Evolutionary conservation across 2,888 invertebrate species (phyloP), one percentile per base, ranked within the genome.

Genomic region (Megalurothrips usitatus): DNA sequence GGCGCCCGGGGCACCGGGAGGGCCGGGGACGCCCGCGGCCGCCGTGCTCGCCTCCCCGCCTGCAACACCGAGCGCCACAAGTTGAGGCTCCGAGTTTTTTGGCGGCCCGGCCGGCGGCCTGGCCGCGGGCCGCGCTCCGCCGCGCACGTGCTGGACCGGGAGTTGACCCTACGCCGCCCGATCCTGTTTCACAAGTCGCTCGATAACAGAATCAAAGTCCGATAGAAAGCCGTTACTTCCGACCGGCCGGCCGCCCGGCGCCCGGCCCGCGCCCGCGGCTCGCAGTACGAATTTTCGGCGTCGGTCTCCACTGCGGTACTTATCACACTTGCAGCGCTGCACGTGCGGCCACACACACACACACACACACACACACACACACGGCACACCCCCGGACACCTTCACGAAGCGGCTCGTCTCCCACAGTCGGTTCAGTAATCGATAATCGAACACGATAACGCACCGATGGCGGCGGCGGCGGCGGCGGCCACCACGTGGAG

Each of bases 161-260:
- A 58, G 58, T 14, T 58, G 58, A 58, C 58, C 58, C 58, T 58
- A 11, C 26, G 68, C 26, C 26, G 23, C 26, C 12, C 68, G 12
- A 52, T 58, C 58, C 58, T 26, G 68, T 75, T 75, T 75, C 68
- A 75, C 68, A 75, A 75, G 68, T 23, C 68, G 12, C 68, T 75
- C 68, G 68, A 75, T 75, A 75, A 75, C 68, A 26, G 12, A 75
- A 75, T 23, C 68, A 75, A 75, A 75, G 68, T 75, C 68, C 68
- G 23, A 75, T 43, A 75, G 26, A 26, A 23, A 75, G 23, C 26
- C 26, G 26, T 26, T 23, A 26, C 68, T 75, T 75, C 68, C 68
- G 23, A 23, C 68, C 14, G 14, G 3, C 58, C 14, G n/a, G 52
- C 52, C 23, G 11, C 23, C 68, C 68, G 34, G 34, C 34, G 14